phyloP scores from a whole-genome alignment of 1,140 invertebrate species.

The Chlorops oryzae region DNA sequence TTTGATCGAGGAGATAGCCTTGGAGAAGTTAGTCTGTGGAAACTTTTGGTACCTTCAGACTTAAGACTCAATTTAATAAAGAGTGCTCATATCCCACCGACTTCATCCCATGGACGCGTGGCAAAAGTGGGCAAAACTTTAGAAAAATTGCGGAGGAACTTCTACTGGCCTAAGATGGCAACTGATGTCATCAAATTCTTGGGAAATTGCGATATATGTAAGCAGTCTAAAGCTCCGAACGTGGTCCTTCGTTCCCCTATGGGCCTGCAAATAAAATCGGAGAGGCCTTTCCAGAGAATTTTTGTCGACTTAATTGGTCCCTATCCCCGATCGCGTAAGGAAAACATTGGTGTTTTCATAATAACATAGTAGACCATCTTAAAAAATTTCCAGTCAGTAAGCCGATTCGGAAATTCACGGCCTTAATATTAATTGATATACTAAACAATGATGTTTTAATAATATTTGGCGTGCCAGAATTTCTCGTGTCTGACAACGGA shows the following conservation, averaged over 20 bases:
- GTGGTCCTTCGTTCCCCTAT: not conserved
- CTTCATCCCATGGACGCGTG: constrained; percentile 3
- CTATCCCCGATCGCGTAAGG: constrained; percentile 11
- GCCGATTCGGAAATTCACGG: not conserved
- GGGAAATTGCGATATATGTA: no score
- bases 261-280: constrained; percentile 1
- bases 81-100: no score
- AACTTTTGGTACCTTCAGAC: no score
- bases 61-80: no score
- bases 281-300: constrained; percentile 11
- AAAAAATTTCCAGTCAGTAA: not conserved
- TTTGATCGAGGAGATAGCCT: no score
- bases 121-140: not conserved
- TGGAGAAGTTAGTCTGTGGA: no score
- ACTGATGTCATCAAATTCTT: no score
- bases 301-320: constrained; percentile 14
- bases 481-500: constrained; percentile 10
- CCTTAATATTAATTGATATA: not conserved
- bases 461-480: constrained; percentile 12
- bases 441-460: constrained; percentile 2
- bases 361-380: constrained; percentile 6
- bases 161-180: no score
- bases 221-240: not conserved
- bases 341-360: constrained; percentile 8
- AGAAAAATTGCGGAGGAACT: no score